phyloP scores from a whole-genome alignment of 2,888 invertebrate genomes.

The Drosophila subsilvestris region DNA sequence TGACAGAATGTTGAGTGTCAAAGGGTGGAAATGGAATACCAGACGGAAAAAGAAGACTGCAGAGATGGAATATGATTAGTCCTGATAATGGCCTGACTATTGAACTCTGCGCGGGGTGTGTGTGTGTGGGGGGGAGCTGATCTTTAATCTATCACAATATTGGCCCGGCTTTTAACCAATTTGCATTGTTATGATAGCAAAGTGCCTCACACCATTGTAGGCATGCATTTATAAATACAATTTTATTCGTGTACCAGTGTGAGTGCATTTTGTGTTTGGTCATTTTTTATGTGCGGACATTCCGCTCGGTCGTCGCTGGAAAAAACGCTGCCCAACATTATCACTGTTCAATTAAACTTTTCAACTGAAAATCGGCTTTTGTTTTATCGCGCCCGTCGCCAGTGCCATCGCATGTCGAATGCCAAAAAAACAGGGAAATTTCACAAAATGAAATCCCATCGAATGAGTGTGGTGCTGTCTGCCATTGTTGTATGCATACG shows the following conservation, averaged over 20 bases:
- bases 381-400: slow-evolving; percentile 66
- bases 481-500: slow-evolving; percentile 52
- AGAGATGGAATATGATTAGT: slow-evolving; percentile 30
- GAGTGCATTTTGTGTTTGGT: slow-evolving; percentile 43
- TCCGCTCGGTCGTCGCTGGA: slow-evolving; percentile 36
- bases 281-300: slow-evolving; percentile 56
- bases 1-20: slow-evolving; percentile 44
- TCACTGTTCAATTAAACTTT: slow-evolving; percentile 79
- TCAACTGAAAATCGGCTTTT: slow-evolving; percentile 80
- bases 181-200: slow-evolving; percentile 47
- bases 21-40: slow-evolving; percentile 11
- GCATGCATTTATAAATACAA: slow-evolving; percentile 4
- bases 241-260: slow-evolving; percentile 10
- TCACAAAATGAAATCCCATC: slow-evolving; percentile 38
- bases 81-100: slow-evolving; percentile 23
- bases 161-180: slow-evolving; percentile 45
- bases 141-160: slow-evolving; percentile 45
- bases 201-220: slow-evolving; percentile 32
- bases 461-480: slow-evolving; percentile 34
- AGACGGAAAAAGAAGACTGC: neutral
- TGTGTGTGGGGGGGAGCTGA: slow-evolving; percentile 3
- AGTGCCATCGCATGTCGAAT: slow-evolving; percentile 51
- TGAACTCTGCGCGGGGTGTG: slow-evolving; percentile 6
- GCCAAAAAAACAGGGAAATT: slow-evolving; percentile 53
- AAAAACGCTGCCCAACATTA: slow-evolving; percentile 62